Conservation (phyloP, 2,113 vertebrate genomes). For the Notothenia rossii region DNA sequence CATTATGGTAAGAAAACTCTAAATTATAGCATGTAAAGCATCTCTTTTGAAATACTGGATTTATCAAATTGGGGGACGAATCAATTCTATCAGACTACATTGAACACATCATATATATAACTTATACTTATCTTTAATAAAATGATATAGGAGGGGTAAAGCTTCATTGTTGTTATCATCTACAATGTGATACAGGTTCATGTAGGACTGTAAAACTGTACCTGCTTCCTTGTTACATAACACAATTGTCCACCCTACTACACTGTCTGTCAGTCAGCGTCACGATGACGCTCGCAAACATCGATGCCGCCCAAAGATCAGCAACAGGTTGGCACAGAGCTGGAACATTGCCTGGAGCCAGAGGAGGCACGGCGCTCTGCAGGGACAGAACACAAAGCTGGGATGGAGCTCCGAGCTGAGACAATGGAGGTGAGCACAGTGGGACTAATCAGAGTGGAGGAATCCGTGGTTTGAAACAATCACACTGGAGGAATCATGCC, state of each 20-base stretch:
- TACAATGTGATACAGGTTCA: background rate
- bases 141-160: too few relatives aligned
- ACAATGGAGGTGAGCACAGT: constrained; percentile 29
- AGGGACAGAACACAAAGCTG: constrained; percentile 28
- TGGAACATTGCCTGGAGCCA: constrained; percentile 9
- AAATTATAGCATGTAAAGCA: too few relatives aligned
- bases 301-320: constrained; percentile 16
- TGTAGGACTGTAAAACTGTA: background rate
- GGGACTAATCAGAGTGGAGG: constrained; percentile 52
- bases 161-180: background rate
- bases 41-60: too few relatives aligned
- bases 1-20: too few relatives aligned
- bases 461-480: constrained; percentile 44
- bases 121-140: too few relatives aligned
- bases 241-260: background rate
- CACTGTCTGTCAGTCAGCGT: background rate
- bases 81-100: too few relatives aligned
- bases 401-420: background rate
- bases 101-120: too few relatives aligned
- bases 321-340: background rate
- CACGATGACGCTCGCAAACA: constrained; percentile 4
- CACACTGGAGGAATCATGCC: constrained; percentile 39
- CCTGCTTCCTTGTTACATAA: constrained; percentile 15
- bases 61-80: too few relatives aligned
- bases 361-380: constrained; percentile 14